Percentiles rank a stretch among this genome's conserved stretches.
These are phyloP conservation scores for Polydrusus pterygomalis DNA, from an alignment of 2,888 invertebrate species.

Conservation along the genomic window DNA sequence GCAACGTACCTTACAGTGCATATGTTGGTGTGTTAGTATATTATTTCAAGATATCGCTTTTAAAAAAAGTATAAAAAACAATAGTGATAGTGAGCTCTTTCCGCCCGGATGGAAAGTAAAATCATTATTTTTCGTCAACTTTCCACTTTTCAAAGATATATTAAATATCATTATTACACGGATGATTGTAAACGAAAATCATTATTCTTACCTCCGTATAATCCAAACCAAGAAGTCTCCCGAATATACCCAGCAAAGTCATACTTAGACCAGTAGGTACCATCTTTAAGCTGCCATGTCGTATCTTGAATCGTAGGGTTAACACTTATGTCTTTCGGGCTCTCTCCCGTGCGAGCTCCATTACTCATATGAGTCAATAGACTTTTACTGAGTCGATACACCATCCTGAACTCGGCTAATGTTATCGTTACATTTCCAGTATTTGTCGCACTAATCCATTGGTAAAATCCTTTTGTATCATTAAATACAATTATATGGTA, in stretches of 20 bases:
- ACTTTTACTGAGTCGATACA: conserved; percentile 11
- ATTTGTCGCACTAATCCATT: conserved; percentile 24
- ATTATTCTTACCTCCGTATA: conserved; percentile 35
- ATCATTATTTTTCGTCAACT: too few species aligned
- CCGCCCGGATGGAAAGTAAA: too few species aligned
- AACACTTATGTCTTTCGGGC: conserved; percentile 4
- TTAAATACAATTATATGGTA: conserved; percentile 28
- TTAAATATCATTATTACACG: too few species aligned
- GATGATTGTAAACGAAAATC: too few species aligned
- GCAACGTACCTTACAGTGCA: too few species aligned
- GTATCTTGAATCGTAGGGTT: conserved; percentile 33
- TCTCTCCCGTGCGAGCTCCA: conserved; percentile 20
- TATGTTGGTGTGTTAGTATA: too few species aligned
- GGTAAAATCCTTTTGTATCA: conserved; percentile 32
- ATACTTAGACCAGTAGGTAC: conserved; percentile 38
- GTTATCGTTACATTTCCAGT: conserved; percentile 13
- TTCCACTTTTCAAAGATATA: too few species aligned
- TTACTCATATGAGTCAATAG: conserved; percentile 25
- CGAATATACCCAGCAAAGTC: conserved; percentile 35
- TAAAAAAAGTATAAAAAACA: too few species aligned
- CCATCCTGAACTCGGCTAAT: conserved; percentile 34
- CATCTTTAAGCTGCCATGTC: conserved; percentile 34
- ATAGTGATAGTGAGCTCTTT: too few species aligned
- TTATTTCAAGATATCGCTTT: too few species aligned
- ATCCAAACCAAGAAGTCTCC: conserved; percentile 34